phyloP scores from a whole-genome alignment of 2,113 vertebrate genomes.

The Anolis carolinensis region DNA sequence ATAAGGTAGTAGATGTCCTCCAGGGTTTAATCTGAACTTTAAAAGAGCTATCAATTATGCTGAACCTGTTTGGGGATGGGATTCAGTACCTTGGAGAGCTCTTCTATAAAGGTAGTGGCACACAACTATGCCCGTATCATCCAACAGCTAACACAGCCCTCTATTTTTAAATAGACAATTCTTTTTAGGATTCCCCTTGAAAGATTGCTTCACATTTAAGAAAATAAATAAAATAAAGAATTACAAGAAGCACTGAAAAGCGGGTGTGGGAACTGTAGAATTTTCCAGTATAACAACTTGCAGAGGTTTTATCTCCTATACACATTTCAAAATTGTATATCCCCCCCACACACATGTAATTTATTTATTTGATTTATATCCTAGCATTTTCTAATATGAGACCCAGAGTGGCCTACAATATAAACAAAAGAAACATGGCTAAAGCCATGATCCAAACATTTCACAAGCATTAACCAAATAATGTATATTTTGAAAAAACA shows the following conservation, averaged over 20 bases:
- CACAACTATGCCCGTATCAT: neutral
- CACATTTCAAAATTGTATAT: neutral
- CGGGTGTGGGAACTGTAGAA: neutral
- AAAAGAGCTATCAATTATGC: too few relatives aligned
- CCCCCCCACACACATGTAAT: neutral
- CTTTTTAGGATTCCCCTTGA: neutral
- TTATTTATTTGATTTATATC: neutral
- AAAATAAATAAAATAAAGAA: too few relatives aligned
- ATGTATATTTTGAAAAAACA: too few relatives aligned
- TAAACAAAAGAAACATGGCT: too few relatives aligned
- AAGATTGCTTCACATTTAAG: neutral
- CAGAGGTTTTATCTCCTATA: neutral
- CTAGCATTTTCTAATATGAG: too few relatives aligned
- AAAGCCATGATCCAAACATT: too few relatives aligned
- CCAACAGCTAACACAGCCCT: neutral
- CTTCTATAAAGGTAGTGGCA: too few relatives aligned
- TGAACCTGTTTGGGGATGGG: too few relatives aligned
- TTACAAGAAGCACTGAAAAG: neutral
- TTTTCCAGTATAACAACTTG: neutral
- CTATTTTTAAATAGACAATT: neutral
- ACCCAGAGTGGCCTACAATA: too few relatives aligned
- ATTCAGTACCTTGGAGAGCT: neutral
- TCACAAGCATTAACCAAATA: too few relatives aligned
- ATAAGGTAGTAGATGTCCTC: too few relatives aligned
- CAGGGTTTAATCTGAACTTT: too few relatives aligned